phyloP scores from a whole-genome alignment of 2,113 vertebrate species.

The Ailuropoda melanoleuca region DNA sequence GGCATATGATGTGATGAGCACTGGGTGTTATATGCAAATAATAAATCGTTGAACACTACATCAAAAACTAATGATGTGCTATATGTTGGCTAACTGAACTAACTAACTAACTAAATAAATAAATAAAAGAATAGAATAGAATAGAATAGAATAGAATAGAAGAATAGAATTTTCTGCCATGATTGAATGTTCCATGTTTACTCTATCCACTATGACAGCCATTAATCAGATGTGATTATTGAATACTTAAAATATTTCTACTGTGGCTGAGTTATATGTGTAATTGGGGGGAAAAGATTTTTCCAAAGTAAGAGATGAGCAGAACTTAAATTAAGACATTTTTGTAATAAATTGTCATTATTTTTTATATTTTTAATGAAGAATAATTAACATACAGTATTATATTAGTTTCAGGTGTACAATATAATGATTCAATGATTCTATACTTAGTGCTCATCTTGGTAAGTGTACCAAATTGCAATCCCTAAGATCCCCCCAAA shows the following conservation, averaged over 20 bases:
- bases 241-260: neutral
- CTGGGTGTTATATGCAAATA: neutral
- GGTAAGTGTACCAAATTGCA: neutral
- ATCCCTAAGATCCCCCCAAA: neutral
- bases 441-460: neutral
- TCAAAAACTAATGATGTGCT: neutral
- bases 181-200: neutral
- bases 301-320: neutral
- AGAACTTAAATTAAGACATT: neutral
- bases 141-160: neutral
- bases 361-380: neutral
- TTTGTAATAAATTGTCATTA: neutral
- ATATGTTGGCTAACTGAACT: neutral
- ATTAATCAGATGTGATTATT: neutral
- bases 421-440: neutral
- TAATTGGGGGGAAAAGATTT: neutral
- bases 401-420: neutral
- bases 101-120: neutral
- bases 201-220: neutral
- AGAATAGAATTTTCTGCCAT: neutral
- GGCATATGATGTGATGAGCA: neutral
- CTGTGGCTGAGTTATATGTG: neutral
- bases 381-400: neutral
- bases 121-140: too few species aligned
- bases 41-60: neutral